Base-by-base conservation (phyloP, 2,888 invertebrate genomes). In the Drosophila falleni region DNA sequence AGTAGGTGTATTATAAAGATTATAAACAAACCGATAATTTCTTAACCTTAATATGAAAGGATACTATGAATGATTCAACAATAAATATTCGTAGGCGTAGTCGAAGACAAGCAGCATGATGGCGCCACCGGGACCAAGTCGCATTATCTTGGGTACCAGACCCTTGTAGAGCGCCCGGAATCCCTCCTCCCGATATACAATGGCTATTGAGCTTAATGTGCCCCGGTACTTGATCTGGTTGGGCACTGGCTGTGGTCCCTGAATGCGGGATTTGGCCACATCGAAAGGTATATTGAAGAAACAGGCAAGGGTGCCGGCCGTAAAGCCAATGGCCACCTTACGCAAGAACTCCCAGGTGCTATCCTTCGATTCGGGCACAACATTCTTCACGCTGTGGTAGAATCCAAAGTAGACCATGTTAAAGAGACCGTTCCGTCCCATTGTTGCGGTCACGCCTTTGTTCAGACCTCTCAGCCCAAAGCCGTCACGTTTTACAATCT, bases 391-490 rank as follows among this genome's bases (percentile, higher is more conserved):
- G 77, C 97, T 97, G 93, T 98, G 97, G 92, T 98, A 98, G 91
- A 98, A 97, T 37, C 98, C 98, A 91, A 99, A 98, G 93, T 98
- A 99, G 53, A 98, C 94, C 95, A 96, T 97, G 92, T 98, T 99
- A 92, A 98, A 98, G 5, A 97, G 94, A 0, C 97, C 98, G 93
- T 98, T 98, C 80, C 98, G 94, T 8, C 96, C 96, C 88, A 98
- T 95, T 1, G 98, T 98, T 0, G 98, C 97, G 0, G 97, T 96
- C 0, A 98, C 92, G 1, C 98, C 98, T 92, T 97, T 97, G 90
- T 97, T 97, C 0, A 98, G 93, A 0, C 98, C 98, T 73, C 93
- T 94, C 0, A 94, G 94, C 0, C 98, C 98, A 19, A 97, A 93
- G 0, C 98, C 98, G 86, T 95, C 93, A 54, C 95, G 94, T 63